phyloP scores from a whole-genome alignment of 2,888 invertebrate species.

The Muscina levida region DNA sequence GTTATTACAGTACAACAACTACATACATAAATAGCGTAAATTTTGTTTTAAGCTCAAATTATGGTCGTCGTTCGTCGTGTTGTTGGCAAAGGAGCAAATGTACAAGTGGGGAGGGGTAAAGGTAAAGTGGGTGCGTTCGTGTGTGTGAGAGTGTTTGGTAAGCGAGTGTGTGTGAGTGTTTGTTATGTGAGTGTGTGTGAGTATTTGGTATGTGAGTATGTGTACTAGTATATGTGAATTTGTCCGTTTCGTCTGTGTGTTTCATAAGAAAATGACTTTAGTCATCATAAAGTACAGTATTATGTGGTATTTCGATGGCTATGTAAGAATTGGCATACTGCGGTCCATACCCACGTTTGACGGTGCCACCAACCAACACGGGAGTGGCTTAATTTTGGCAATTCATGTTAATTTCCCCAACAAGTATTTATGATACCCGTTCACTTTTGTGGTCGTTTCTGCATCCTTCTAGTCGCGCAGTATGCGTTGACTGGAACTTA shows the following conservation, averaged over 20 bases:
- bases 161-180: background rate
- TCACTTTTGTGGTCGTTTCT: background rate
- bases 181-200: conserved; percentile 3
- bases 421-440: conserved; percentile 54
- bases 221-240: background rate
- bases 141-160: background rate
- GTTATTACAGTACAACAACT: conserved; percentile 33
- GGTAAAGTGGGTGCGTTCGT: conserved; percentile 2
- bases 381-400: conserved; percentile 58
- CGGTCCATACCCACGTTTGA: background rate
- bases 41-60: conserved; percentile 56
- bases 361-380: background rate
- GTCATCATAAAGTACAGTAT: conserved; percentile 53
- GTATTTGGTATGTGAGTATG: conserved; percentile 18
- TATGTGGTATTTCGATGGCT: conserved; percentile 56
- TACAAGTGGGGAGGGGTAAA: background rate
- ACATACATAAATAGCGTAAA: conserved; percentile 45
- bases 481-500: no score
- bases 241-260: background rate
- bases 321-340: conserved; percentile 12
- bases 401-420: conserved; percentile 54
- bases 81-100: background rate
- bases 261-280: conserved; percentile 52
- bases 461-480: no score
- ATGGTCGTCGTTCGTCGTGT: conserved; percentile 10